Evolutionary conservation across 2,113 vertebrate genomes (phyloP).

Genomic region (Perca schrenkii): DNA sequence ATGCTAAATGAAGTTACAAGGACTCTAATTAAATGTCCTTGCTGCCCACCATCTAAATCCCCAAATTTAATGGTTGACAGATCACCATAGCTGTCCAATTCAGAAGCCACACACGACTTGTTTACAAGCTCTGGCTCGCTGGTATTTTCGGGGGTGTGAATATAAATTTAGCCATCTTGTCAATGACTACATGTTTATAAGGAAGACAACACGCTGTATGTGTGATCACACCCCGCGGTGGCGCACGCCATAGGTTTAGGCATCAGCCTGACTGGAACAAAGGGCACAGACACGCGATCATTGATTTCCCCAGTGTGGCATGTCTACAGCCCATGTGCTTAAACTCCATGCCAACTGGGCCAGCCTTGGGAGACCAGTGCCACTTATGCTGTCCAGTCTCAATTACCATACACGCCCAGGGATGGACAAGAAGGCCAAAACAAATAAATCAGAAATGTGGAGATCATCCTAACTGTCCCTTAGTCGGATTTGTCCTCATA

Average conservation of each 20-base stretch:
- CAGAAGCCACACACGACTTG: constrained; percentile 1
- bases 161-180: constrained; percentile 45
- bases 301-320: constrained; percentile 54
- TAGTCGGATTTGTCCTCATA: neutral
- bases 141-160: constrained; percentile 17
- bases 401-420: constrained; percentile 12
- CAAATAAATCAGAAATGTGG: neutral
- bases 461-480: neutral
- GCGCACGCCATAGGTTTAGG: constrained; percentile 21
- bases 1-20: constrained; percentile 57
- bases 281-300: constrained; percentile 46
- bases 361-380: constrained; percentile 2
- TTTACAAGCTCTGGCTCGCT: neutral
- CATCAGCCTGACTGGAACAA: constrained; percentile 41
- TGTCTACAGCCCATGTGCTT: constrained; percentile 46
- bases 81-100: constrained; percentile 29
- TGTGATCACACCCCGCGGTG: constrained; percentile 61
- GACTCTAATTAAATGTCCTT: constrained; percentile 50
- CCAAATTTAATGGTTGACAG: constrained; percentile 30
- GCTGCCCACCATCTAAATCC: constrained; percentile 26
- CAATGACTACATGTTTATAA: constrained; percentile 40
- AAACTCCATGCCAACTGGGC: constrained; percentile 55
- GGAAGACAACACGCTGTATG: constrained; percentile 29
- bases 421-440: neutral
- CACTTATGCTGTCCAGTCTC: constrained; percentile 17